phyloP scores from a whole-genome alignment of 2,888 invertebrate species.

The Itoplectis maculator region DNA sequence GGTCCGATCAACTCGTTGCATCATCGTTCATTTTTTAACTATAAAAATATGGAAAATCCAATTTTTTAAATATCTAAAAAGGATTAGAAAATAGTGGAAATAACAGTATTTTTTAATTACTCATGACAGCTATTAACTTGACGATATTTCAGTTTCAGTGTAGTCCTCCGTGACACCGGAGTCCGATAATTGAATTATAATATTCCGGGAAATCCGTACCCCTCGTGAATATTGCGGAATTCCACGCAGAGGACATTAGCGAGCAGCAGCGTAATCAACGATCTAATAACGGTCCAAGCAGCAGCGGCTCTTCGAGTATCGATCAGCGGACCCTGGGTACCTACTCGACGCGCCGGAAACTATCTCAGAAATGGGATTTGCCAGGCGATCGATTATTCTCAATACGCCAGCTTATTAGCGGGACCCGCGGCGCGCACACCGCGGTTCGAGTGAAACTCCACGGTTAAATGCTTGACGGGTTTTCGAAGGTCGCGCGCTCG shows the following conservation, averaged over 20 bases:
- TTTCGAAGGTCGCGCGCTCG: conserved; percentile 42
- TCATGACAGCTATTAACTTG: no score
- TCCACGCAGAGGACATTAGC: conserved; percentile 43
- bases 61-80: no score
- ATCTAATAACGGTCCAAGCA: conserved; percentile 42
- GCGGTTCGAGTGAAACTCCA: conserved; percentile 21
- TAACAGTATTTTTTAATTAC: no score
- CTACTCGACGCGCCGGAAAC: conserved; percentile 51
- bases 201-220: conserved; percentile 2
- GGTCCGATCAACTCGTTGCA: conserved; percentile 15
- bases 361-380: conserved; percentile 63
- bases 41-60: no score
- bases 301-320: conserved; percentile 29
- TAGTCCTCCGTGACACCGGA: background rate
- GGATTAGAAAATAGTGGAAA: no score
- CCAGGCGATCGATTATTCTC: conserved; percentile 62
- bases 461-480: conserved; percentile 27
- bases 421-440: no score
- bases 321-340: conserved; percentile 34
- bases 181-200: conserved; percentile 43
- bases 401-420: conserved; percentile 47
- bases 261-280: conserved; percentile 49
- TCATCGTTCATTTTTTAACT: no score
- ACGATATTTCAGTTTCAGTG: background rate
- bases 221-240: conserved; percentile 35